A percentile compares a stretch with the other conserved stretches of the same genome.
Evolutionary conservation across 2,888 invertebrate species (phyloP).

Genomic region (Eupithecia abbreviata): DNA sequence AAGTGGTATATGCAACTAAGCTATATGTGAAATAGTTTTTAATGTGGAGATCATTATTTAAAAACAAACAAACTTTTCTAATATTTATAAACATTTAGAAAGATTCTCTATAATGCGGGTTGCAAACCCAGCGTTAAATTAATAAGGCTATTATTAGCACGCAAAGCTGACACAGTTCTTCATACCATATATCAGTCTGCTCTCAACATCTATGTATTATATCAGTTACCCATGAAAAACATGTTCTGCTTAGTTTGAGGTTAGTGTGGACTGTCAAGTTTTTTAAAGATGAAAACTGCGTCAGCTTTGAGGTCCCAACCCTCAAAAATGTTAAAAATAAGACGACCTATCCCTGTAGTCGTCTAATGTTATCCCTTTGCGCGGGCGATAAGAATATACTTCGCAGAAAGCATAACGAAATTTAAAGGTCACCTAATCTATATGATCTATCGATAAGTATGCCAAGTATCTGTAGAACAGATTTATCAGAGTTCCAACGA

Average conservation of each 20-base stretch:
- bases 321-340: neutral
- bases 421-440: neutral
- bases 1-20: neutral
- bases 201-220: too few species aligned
- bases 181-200: neutral
- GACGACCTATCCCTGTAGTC: neutral
- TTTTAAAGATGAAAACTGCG: too few species aligned
- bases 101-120: neutral
- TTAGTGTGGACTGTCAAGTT: too few species aligned
- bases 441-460: constrained; percentile 1
- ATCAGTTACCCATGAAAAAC: too few species aligned
- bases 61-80: neutral
- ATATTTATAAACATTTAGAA: neutral
- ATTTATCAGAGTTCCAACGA: constrained; percentile 5
- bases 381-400: neutral
- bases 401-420: neutral
- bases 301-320: neutral
- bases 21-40: neutral
- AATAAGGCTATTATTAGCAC: neutral
- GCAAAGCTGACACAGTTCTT: neutral
- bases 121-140: neutral
- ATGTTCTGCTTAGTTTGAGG: too few species aligned
- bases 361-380: neutral
- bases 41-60: neutral
- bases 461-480: neutral